Percentiles rank a stretch among this genome's conserved stretches.
Conservation (phyloP, 2,888 invertebrate species). For the Sinopyrophorus schimmeli region DNA sequence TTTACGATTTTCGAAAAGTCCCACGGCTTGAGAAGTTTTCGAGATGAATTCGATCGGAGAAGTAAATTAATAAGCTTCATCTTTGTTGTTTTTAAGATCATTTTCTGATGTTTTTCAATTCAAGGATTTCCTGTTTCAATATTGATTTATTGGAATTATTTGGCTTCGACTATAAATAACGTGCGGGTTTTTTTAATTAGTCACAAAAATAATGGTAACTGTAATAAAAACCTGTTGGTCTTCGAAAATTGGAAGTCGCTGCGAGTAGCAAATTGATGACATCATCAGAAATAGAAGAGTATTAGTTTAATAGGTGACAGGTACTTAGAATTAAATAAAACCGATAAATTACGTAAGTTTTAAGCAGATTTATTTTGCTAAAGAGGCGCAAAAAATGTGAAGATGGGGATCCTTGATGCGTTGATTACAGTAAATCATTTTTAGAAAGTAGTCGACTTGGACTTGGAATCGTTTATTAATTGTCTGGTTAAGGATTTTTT, state of each 20-base stretch:
- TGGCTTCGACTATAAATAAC: too few species aligned
- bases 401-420: not conserved
- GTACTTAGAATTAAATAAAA: conserved; percentile 4
- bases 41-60: too few species aligned
- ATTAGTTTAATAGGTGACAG: conserved; percentile 20
- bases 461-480: too few species aligned
- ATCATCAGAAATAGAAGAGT: conserved; percentile 10
- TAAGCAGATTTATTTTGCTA: conserved; percentile 11
- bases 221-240: conserved; percentile 7
- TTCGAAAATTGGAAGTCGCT: not conserved
- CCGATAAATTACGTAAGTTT: conserved; percentile 3
- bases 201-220: not conserved
- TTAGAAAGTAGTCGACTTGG: conserved; percentile 22
- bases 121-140: too few species aligned
- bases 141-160: too few species aligned
- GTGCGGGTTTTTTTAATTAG: too few species aligned
- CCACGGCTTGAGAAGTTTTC: too few species aligned
- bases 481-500: conserved; percentile 12
- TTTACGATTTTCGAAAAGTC: too few species aligned
- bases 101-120: too few species aligned
- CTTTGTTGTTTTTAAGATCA: too few species aligned
- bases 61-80: too few species aligned
- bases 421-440: conserved; percentile 12
- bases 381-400: conserved; percentile 3
- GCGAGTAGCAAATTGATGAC: conserved; percentile 2